These are phyloP conservation scores for Zosterops lateralis DNA, from an alignment of 2,113 vertebrate genomes.

Conservation along the genomic window DNA sequence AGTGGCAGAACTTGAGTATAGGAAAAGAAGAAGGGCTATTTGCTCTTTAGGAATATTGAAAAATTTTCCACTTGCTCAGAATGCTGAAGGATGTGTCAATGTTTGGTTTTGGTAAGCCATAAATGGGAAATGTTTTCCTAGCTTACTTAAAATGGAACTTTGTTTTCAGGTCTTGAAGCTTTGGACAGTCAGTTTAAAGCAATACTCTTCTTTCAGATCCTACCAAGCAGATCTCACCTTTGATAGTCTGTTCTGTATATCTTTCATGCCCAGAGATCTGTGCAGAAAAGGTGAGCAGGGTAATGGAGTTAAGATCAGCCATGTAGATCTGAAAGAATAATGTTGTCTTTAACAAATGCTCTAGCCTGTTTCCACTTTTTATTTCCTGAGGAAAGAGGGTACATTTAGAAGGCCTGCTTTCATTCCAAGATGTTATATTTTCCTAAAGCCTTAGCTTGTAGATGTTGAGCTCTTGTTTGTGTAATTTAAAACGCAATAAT, in stretches of 20 bases:
- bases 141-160: background rate
- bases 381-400: background rate
- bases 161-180: background rate
- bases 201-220: background rate
- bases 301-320: conserved; percentile 32
- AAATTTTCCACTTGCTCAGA: background rate
- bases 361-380: background rate
- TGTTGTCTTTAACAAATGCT: conserved; percentile 4
- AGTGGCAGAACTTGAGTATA: background rate
- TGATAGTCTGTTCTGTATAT: background rate
- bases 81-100: background rate
- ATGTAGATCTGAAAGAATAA: conserved; percentile 29
- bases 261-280: conserved; percentile 14
- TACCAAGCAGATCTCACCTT: conserved; percentile 10
- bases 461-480: background rate
- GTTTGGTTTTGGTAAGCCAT: background rate
- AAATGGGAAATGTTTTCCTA: background rate
- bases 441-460: background rate
- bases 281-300: background rate
- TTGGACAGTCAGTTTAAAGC: conserved; percentile 9
- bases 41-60: background rate
- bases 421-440: background rate
- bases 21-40: background rate
- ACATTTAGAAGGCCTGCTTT: background rate
- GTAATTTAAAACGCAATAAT: conserved; percentile 1